These are phyloP conservation scores for Perodicticus potto DNA, from an alignment of 2,797 vertebrate species.

Conservation along the genomic window DNA sequence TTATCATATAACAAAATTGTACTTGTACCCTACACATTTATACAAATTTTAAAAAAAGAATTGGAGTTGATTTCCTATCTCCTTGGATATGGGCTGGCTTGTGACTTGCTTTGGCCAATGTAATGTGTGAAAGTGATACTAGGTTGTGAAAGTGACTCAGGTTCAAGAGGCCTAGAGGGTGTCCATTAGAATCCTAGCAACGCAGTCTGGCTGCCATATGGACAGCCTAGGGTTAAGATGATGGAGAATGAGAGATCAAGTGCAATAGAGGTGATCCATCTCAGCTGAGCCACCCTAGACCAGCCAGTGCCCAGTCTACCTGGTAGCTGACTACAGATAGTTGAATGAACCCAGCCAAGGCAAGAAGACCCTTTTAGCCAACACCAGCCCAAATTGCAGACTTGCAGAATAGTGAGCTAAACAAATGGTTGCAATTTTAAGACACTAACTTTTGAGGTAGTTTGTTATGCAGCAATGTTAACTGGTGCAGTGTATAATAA, in stretches of 20 bases:
- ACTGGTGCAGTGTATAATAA: conserved; percentile 15
- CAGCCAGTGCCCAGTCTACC: background rate
- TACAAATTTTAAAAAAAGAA: background rate
- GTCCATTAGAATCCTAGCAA: background rate
- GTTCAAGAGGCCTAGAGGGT: background rate
- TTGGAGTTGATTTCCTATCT: background rate
- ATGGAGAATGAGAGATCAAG: background rate
- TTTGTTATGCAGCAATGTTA: background rate
- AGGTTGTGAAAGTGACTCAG: background rate
- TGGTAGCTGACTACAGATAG: background rate
- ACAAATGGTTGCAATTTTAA: conserved; percentile 11
- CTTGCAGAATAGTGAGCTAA: background rate
- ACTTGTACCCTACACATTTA: background rate
- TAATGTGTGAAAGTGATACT: background rate
- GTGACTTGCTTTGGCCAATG: background rate
- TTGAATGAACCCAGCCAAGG: background rate
- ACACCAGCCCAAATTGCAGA: background rate
- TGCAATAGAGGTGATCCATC: background rate
- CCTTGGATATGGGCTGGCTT: background rate
- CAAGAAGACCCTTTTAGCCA: conserved; percentile 25
- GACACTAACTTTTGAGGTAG: background rate
- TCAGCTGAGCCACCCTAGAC: background rate
- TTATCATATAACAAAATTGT: background rate
- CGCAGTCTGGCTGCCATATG: background rate
- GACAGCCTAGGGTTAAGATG: background rate